These are phyloP conservation scores for Hucho hucho DNA, from an alignment of 2,113 vertebrate genomes.

Conservation along the genomic window DNA sequence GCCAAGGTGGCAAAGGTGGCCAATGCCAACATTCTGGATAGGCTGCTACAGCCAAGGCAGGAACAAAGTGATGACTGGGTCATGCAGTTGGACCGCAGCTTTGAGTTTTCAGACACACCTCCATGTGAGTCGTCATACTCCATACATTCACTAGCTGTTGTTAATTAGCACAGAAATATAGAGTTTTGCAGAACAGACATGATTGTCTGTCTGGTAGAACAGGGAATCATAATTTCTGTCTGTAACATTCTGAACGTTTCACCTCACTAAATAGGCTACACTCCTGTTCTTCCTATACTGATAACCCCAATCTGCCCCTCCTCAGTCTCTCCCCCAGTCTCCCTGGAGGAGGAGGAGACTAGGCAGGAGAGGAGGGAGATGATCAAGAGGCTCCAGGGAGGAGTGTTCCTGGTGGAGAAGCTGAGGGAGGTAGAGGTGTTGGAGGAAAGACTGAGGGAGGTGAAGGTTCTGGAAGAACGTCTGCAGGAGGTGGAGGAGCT, in stretches of 20 bases:
- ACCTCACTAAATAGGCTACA: too few species aligned
- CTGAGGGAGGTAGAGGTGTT: slow-evolving; percentile 43
- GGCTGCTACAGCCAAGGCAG: slow-evolving; percentile 25
- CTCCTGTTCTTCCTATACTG: background rate
- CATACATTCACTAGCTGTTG: background rate
- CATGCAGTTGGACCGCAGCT: slow-evolving; percentile 47
- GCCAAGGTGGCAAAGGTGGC: background rate
- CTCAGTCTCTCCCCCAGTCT: slow-evolving; percentile 32
- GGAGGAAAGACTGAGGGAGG: slow-evolving; percentile 53
- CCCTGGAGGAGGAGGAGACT: slow-evolving; percentile 27
- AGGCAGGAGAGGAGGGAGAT: slow-evolving; percentile 32
- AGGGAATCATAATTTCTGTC: too few species aligned
- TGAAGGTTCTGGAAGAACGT: slow-evolving; percentile 59
- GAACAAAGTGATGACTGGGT: slow-evolving; percentile 62
- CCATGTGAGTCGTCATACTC: slow-evolving; percentile 54
- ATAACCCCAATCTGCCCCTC: slow-evolving; percentile 8
- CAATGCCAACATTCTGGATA: slow-evolving; percentile 39
- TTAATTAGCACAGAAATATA: too few species aligned
- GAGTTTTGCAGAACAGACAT: too few species aligned
- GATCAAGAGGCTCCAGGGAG: slow-evolving; percentile 41
- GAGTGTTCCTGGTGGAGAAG: slow-evolving; percentile 29
- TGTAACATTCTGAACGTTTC: too few species aligned
- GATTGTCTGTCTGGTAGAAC: too few species aligned
- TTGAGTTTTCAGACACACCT: slow-evolving; percentile 19
- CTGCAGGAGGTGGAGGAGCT: slow-evolving; percentile 54